Conservation (phyloP, 2,888 invertebrate genomes). For the Cosmorhoe ocellata region DNA sequence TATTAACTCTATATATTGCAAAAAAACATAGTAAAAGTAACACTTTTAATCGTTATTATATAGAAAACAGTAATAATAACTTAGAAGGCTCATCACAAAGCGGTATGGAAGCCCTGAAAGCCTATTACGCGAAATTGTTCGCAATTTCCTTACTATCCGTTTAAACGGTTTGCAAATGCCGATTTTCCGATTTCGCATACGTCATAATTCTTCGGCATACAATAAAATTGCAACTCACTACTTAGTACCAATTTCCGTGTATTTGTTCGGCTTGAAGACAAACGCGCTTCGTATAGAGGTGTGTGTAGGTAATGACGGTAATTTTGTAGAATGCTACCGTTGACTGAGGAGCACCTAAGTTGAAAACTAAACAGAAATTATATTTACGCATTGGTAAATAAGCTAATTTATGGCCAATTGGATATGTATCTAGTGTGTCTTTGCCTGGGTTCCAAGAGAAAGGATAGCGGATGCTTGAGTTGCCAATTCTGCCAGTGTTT, state of each 20-base stretch:
- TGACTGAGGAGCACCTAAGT: background rate
- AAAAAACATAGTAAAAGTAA: background rate
- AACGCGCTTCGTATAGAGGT: slow-evolving; percentile 24
- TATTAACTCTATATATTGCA: no score
- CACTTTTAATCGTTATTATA: background rate
- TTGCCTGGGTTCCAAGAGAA: no score
- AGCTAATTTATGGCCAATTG: no score
- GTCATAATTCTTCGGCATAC: slow-evolving; percentile 79
- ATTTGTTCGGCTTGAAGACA: slow-evolving; percentile 54
- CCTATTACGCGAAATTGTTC: slow-evolving; percentile 76
- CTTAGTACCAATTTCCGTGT: slow-evolving; percentile 63
- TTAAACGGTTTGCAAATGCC: slow-evolving; percentile 79
- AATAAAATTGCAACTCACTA: slow-evolving; percentile 77
- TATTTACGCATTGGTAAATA: no score
- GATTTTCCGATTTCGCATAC: slow-evolving; percentile 78
- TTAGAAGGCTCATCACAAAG: slow-evolving; percentile 11
- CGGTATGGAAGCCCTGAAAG: slow-evolving; percentile 46
- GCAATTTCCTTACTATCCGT: slow-evolving; percentile 75
- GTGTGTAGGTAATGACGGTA: slow-evolving; percentile 28
- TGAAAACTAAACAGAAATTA: no score
- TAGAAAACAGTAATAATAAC: background rate
- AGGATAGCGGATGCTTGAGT: no score
- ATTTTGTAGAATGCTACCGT: slow-evolving; percentile 21
- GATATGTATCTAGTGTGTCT: no score
- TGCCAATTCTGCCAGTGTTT: no score